Evolutionary conservation across 2,113 vertebrate genomes (phyloP), one percentile per base, ranked within the genome.

Genomic region (Onychostoma macrolepis): DNA sequence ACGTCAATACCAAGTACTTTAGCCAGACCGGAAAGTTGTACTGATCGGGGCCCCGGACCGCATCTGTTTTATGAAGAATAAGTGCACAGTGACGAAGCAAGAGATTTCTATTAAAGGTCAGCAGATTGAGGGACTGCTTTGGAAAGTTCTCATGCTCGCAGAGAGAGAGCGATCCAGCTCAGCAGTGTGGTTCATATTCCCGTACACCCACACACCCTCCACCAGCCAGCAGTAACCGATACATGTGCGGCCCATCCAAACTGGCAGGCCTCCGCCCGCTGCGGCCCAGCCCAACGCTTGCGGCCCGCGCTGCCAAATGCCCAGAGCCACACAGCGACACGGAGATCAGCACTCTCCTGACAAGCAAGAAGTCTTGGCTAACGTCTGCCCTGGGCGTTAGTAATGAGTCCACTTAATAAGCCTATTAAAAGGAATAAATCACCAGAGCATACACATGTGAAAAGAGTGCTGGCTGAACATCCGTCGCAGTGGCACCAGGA

Each of bases 211-310:
- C 89, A 90, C 92, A 88, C 85, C 87, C 87, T 53, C 26, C 77
- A 71, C 76, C 89, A 91, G 91, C 84, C 93, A 92, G 91, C 90
- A 86, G 91, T 92, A 93, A 76, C 91, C 76, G 77, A 94, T 93
- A 94, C 91, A 88, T 88, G 80, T 84, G 76, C 21, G 33, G 63
- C 86, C 92, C 85, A 87, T 90, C 92, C 90, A 93, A 92, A 87
- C 89, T 92, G 82, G 53, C 89, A 93, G 26, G 90, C 10, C 43
- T 67, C 56, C 83, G 63, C 75, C 87, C 86, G 91, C 87, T 88
- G 87, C 83, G 89, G 88, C 87, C 53, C 69, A 82, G 90, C 86
- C 88, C 81, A 65, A 86, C 83, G 85, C 30, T 90, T 87, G 85
- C 89, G 87, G 67, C 36, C 89, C n/a, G 13, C 28, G 26, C 80